phyloP scores from a whole-genome alignment of 2,888 invertebrate species.

The Psococerastis gibbosa region DNA sequence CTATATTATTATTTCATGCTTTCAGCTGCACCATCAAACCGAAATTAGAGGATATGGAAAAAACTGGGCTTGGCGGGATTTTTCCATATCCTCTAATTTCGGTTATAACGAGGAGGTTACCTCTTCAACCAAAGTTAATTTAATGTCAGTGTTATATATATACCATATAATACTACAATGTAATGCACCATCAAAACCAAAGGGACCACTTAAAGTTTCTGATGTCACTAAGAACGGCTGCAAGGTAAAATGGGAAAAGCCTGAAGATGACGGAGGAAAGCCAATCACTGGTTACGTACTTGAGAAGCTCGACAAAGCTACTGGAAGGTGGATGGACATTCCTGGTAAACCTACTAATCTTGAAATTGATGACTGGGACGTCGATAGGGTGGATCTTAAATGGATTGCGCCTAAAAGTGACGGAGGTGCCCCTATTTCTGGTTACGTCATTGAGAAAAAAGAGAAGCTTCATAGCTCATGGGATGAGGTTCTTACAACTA shows the following conservation, averaged over 20 bases:
- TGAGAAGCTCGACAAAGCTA: constrained; percentile 81
- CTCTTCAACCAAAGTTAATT: no score
- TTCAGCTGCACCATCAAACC: no score
- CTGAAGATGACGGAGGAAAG: constrained; percentile 88
- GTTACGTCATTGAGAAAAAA: constrained; percentile 78
- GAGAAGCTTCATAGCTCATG: constrained; percentile 56
- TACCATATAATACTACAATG: no score
- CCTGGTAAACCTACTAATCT: constrained; percentile 78
- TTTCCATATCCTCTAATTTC: no score
- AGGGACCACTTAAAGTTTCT: constrained; percentile 71
- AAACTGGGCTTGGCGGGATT: no score
- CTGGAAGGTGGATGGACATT: constrained; percentile 77
- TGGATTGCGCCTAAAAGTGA: constrained; percentile 62
- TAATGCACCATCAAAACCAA: constrained; percentile 71
- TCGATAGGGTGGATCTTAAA: constrained; percentile 67
- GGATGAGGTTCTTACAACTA: constrained; percentile 62
- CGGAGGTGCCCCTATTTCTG: constrained; percentile 63
- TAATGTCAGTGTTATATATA: no score
- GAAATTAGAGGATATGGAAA: no score
- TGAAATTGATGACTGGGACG: constrained; percentile 73
- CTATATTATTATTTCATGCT: no score
- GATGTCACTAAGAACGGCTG: constrained; percentile 81
- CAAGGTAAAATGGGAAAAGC: constrained; percentile 83
- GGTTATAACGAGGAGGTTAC: no score
- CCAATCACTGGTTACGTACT: constrained; percentile 83